These are phyloP conservation scores for Bufo bufo DNA, from an alignment of 2,113 vertebrate genomes.

Conservation along the genomic window DNA sequence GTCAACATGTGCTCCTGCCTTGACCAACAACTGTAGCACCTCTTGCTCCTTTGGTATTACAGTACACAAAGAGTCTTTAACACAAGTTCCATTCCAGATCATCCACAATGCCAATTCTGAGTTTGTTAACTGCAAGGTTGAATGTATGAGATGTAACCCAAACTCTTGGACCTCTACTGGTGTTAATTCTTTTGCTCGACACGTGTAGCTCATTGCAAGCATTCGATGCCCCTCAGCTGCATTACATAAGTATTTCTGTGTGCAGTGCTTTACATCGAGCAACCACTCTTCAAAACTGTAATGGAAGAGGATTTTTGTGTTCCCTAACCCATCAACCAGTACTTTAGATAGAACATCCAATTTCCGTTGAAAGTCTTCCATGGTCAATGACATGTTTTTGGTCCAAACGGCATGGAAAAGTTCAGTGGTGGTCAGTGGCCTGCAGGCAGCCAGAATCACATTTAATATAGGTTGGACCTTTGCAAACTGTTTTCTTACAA, in stretches of 20 bases:
- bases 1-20: slow-evolving; percentile 93
- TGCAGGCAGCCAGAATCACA: slow-evolving; percentile 92
- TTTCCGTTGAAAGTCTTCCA: slow-evolving; percentile 97
- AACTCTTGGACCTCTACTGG: slow-evolving; percentile 93
- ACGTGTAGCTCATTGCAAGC: slow-evolving; percentile 97
- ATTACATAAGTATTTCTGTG: slow-evolving; percentile 96
- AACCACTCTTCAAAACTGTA: slow-evolving; percentile 98
- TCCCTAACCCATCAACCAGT: slow-evolving; percentile 86
- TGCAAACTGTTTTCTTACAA: slow-evolving; percentile 97
- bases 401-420: slow-evolving; percentile 96
- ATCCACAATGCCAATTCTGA: slow-evolving; percentile 95
- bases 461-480: slow-evolving; percentile 97
- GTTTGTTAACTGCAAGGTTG: slow-evolving; percentile 90
- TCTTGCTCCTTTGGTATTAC: slow-evolving; percentile 93
- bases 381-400: slow-evolving; percentile 88
- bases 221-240: slow-evolving; percentile 95
- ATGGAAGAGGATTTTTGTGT: slow-evolving; percentile 95
- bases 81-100: slow-evolving; percentile 96
- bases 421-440: slow-evolving; percentile 87
- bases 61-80: slow-evolving; percentile 90
- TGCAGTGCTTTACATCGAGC: slow-evolving; percentile 96
- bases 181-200: slow-evolving; percentile 89
- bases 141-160: slow-evolving; percentile 91
- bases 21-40: slow-evolving; percentile 91
- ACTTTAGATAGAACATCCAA: slow-evolving; percentile 95